A percentile compares a stretch with the other conserved stretches of the same genome.
These are phyloP conservation scores for Metellina segmentata DNA, from an alignment of 2,888 invertebrate species.

Conservation along the genomic window DNA sequence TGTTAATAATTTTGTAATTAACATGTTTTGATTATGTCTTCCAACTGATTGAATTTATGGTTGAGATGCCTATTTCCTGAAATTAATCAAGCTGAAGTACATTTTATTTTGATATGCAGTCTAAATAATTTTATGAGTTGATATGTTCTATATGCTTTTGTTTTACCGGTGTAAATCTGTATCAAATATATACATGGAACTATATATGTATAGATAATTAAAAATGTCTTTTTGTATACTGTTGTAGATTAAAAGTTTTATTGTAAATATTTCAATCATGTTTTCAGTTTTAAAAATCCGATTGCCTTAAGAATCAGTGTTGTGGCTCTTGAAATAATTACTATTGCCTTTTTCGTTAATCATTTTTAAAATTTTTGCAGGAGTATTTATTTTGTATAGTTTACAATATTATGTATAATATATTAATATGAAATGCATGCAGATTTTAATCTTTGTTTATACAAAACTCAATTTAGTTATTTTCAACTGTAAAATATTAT, in stretches of 20 bases:
- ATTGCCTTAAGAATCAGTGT: conserved; percentile 31
- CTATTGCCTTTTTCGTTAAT: not conserved
- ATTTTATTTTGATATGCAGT: not conserved
- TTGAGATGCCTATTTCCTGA: not conserved
- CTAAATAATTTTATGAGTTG: conserved; percentile 27
- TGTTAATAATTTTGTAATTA: not conserved
- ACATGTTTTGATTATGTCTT: conserved; percentile 12
- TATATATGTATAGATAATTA: conserved; percentile 56
- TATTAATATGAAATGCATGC: not conserved
- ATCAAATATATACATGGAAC: conserved; percentile 35
- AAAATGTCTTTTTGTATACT: conserved; percentile 64
- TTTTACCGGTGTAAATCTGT: conserved; percentile 62
- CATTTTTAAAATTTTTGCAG: not conserved
- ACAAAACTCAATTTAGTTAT: not conserved
- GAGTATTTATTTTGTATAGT: conserved; percentile 1
- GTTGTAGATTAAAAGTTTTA: conserved; percentile 75
- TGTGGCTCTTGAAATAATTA: not conserved
- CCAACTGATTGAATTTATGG: not conserved
- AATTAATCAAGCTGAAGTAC: not conserved
- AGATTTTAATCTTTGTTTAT: not conserved
- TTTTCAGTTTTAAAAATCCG: conserved; percentile 37
- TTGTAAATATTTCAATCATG: conserved; percentile 67
- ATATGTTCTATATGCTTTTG: conserved; percentile 20
- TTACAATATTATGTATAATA: not conserved
- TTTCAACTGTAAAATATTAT: not conserved